Conservation (phyloP, 2,888 invertebrate genomes). For the Pyrrhia umbra region DNA sequence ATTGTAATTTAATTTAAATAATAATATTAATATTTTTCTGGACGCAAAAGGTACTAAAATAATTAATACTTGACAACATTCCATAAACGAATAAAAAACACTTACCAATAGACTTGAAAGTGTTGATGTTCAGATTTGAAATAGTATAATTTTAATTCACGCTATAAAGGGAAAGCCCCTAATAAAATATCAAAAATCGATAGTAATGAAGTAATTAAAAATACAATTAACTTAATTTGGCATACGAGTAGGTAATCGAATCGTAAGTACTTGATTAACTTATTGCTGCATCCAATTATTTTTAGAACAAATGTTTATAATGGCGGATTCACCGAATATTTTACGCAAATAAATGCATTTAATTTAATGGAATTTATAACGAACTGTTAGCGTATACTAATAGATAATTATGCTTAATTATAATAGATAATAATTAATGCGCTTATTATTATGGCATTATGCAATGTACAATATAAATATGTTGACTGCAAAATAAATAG, state of each 20-base stretch:
- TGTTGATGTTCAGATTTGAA: too few species aligned
- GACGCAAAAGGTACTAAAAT: too few species aligned
- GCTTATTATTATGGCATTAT: too few species aligned
- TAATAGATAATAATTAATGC: too few species aligned
- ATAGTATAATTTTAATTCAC: too few species aligned
- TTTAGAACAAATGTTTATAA: slow-evolving; percentile 19
- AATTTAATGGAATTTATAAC: slow-evolving; percentile 13
- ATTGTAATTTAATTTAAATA: too few species aligned
- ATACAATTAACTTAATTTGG: slow-evolving; percentile 7
- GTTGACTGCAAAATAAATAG: too few species aligned
- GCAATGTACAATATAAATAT: too few species aligned
- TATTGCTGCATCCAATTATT: slow-evolving; percentile 39
- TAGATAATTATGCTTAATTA: neutral
- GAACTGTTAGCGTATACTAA: neutral
- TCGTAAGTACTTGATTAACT: slow-evolving; percentile 24
- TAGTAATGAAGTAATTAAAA: slow-evolving; percentile 2
- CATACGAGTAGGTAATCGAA: slow-evolving; percentile 25
- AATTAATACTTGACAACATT: too few species aligned
- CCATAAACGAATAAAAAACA: neutral
- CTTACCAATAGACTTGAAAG: too few species aligned
- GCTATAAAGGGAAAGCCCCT: too few species aligned
- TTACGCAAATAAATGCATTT: slow-evolving; percentile 16
- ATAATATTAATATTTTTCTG: too few species aligned
- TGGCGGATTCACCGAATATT: slow-evolving; percentile 26
- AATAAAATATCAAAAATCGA: neutral